Evolutionary conservation across 2,113 vertebrate species (phyloP).

Genomic region (Mungos mungo): DNA sequence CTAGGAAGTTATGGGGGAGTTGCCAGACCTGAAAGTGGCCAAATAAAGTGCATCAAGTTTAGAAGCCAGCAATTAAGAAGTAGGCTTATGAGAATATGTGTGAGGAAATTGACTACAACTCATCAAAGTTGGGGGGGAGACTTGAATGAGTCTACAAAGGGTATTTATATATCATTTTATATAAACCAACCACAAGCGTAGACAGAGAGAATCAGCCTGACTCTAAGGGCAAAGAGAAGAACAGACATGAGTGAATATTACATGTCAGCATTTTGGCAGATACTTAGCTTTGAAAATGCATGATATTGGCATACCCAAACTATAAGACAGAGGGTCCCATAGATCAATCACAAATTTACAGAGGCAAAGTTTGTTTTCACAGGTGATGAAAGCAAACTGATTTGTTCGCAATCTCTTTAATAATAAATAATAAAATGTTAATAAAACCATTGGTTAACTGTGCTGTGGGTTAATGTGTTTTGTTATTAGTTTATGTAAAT

Average conservation of each 20-base stretch:
- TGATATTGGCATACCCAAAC: neutral
- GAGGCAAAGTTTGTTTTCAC: neutral
- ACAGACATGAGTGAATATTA: neutral
- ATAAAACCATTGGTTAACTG: neutral
- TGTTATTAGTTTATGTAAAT: neutral
- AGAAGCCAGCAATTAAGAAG: neutral
- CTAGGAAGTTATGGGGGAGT: neutral
- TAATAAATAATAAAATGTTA: slow-evolving; percentile 21
- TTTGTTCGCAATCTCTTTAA: neutral
- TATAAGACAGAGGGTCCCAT: neutral
- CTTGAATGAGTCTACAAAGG: neutral
- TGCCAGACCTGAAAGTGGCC: neutral
- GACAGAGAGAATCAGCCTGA: neutral
- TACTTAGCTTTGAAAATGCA: neutral
- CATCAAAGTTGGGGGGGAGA: neutral
- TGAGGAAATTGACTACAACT: neutral
- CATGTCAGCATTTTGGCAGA: neutral
- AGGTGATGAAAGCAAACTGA: neutral
- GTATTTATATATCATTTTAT: neutral
- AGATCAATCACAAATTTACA: neutral
- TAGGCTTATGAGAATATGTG: neutral
- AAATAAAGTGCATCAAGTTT: neutral
- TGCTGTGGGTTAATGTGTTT: neutral
- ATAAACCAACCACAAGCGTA: neutral
- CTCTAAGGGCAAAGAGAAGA: neutral